phyloP scores from a whole-genome alignment of 2,113 vertebrate species.

The Solenodon paradoxus region DNA sequence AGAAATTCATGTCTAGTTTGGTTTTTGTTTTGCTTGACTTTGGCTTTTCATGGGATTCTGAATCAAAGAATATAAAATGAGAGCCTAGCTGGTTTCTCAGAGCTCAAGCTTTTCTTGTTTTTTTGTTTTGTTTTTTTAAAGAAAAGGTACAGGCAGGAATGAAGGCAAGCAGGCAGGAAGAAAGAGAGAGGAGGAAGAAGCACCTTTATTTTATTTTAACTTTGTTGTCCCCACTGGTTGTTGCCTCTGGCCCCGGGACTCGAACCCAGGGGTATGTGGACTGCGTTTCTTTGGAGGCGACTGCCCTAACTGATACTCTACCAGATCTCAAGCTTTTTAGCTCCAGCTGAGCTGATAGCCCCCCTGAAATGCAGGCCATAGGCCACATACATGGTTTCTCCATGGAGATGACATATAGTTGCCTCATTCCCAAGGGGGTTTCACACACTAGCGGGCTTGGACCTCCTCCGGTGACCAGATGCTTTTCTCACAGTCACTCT shows the following conservation, averaged over 20 bases:
- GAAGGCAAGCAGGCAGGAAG: too few relatives aligned
- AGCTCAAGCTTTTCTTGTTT: background rate
- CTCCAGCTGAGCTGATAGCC: background rate
- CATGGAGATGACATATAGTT: rapidly evolving
- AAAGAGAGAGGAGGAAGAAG: too few relatives aligned
- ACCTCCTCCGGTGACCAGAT: rapidly evolving
- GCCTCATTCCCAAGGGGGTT: background rate
- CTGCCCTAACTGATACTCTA: too few relatives aligned
- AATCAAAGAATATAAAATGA: background rate
- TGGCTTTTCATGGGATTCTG: background rate
- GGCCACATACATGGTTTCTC: background rate
- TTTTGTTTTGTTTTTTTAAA: too few relatives aligned
- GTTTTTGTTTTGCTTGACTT: background rate
- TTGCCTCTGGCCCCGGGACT: too few relatives aligned
- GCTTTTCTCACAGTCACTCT: background rate
- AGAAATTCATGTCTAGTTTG: background rate
- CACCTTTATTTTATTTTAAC: too few relatives aligned
- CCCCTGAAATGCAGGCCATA: background rate
- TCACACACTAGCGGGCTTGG: background rate
- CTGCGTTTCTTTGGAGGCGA: too few relatives aligned
- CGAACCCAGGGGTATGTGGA: too few relatives aligned
- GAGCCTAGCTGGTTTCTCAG: background rate
- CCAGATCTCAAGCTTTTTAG: too few relatives aligned
- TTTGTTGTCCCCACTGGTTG: too few relatives aligned
- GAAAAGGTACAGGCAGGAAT: too few relatives aligned